A percentile compares a stretch with the other conserved stretches of the same genome.
These are phyloP conservation scores for Sarcophaga variegata DNA, from an alignment of 2,888 invertebrate genomes.

Conservation along the genomic window DNA sequence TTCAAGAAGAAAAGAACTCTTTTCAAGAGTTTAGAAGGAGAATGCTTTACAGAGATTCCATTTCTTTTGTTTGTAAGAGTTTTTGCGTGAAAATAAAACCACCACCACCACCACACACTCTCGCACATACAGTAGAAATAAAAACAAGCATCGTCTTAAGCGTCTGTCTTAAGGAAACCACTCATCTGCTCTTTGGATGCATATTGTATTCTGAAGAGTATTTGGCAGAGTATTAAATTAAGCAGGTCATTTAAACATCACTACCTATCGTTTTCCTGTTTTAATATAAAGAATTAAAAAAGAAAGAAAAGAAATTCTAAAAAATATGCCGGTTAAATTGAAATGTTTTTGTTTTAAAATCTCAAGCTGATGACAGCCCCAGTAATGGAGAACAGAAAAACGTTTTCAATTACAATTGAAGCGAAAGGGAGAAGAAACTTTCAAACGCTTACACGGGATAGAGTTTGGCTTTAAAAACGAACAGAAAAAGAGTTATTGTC, in stretches of 20 bases:
- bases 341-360: slow-evolving; percentile 36
- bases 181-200: neutral
- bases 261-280: neutral
- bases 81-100: no score
- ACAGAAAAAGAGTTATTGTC: neutral
- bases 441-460: slow-evolving; percentile 1
- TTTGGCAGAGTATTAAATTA: neutral
- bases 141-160: no score
- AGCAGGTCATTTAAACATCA: neutral
- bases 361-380: slow-evolving; percentile 24
- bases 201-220: neutral
- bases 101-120: no score
- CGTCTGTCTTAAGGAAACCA: neutral
- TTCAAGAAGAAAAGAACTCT: slow-evolving; percentile 50
- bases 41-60: slow-evolving; percentile 31
- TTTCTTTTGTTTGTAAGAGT: slow-evolving; percentile 31
- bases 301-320: neutral
- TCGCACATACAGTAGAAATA: neutral
- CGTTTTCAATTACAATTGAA: neutral
- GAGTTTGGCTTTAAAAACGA: no score
- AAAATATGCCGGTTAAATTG: slow-evolving; percentile 15
- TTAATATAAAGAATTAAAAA: neutral
- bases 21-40: neutral
- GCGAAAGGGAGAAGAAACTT: slow-evolving; percentile 4
- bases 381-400: slow-evolving; percentile 31